Evolutionary conservation across 2,797 vertebrate genomes (phyloP), one percentile per base, ranked within the genome.

Genomic region (Poecilia wingei): DNA sequence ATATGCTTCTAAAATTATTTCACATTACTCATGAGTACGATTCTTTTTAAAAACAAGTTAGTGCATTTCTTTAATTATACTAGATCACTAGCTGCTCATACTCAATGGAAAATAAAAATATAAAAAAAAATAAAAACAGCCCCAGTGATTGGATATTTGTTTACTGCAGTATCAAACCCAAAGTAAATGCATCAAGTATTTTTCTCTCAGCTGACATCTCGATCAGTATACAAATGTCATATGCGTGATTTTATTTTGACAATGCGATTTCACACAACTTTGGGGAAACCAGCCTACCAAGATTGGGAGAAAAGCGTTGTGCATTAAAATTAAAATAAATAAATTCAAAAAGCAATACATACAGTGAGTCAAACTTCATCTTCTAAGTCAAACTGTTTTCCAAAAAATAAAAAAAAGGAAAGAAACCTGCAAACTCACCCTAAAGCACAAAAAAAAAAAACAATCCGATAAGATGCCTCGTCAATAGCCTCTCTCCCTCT

Each of bases 81-180:
- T 95, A 95, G 93, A 95, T 92, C 93, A 95, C 96, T 95, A 96
- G 94, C 95, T 95, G 95, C 95, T 96, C 94, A 94, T 94, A 95
- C 91, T 94, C 90, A 91, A 94, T 86, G 85, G 45, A 70, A 41
- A 61, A 57, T 85, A 86, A 78, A 90, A 91, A 89, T 49, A 28
- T 88, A 47, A 9, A 3, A 9, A 31, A 18, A 61, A 61, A 16
- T 25, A 70, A 41, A 70, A 90, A 92, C 87, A 94, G 92, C 91
- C 92, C 94, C 93, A 94, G 95, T 95, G 95, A 96, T 96, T 93
- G 84, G 87, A 95, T 95, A 92, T 91, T 94, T 75, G 20, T 94
- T 94, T 93, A 94, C 93, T 94, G 94, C 92, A 95, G 94, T 92
- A 94, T 92, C 93, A 93, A 94, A 90, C 92, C 88, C 92, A 92